Percentiles rank a stretch among this genome's conserved stretches.
Conservation (phyloP, 2,888 invertebrate genomes). For the Trichogramma evanescens region DNA sequence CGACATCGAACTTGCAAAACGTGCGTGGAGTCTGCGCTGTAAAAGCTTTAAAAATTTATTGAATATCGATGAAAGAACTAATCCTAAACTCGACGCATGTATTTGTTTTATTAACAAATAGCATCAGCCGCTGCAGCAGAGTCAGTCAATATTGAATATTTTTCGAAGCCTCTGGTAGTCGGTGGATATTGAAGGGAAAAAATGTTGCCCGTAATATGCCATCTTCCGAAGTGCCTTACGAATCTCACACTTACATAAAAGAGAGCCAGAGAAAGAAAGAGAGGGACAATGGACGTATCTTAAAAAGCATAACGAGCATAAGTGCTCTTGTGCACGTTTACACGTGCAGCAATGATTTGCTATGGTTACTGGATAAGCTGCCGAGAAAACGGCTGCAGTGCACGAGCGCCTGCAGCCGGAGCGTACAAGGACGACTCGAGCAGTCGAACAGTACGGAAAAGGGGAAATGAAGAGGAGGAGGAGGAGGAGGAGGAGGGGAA, state of each 20-base stretch:
- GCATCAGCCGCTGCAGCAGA: too few species aligned
- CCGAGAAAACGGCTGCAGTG: not conserved
- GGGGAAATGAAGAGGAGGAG: too few species aligned
- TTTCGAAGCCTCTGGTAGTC: too few species aligned
- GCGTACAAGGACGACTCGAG: not conserved
- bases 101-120: too few species aligned
- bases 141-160: too few species aligned
- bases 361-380: not conserved
- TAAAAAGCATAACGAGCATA: not conserved
- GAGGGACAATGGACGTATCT: not conserved
- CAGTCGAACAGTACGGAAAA: not conserved
- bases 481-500: too few species aligned
- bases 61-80: not conserved
- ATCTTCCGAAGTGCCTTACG: not conserved
- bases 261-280: not conserved
- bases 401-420: not conserved
- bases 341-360: too few species aligned
- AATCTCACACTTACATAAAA: not conserved
- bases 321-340: not conserved
- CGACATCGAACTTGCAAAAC: too few species aligned
- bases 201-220: too few species aligned
- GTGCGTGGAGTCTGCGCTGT: slow-evolving; percentile 4
- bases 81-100: too few species aligned
- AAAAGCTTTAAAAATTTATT: slow-evolving; percentile 1
- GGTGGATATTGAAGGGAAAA: too few species aligned